Evolutionary conservation across 2,113 vertebrate species (phyloP).

Genomic region (Ceyx margarethae): DNA sequence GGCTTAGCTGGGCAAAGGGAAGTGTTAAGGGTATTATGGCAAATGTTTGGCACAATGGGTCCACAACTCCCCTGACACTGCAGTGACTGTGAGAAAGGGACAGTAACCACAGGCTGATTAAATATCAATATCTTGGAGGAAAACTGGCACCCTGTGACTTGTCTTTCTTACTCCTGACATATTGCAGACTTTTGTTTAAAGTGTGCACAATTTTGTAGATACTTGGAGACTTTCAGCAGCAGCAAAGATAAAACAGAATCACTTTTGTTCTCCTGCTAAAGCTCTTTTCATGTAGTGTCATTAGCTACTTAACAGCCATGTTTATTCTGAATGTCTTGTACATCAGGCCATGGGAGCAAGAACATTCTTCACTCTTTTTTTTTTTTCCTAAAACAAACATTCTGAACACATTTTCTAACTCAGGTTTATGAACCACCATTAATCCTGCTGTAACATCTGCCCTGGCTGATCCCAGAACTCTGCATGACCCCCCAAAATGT

Average conservation of each 20-base stretch:
- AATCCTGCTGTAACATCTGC: neutral
- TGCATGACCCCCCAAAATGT: neutral
- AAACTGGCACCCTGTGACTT: neutral
- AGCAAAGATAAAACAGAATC: neutral
- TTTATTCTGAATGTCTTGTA: neutral
- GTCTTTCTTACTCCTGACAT: conserved; percentile 7
- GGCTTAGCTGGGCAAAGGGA: neutral
- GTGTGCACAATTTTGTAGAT: conserved; percentile 25
- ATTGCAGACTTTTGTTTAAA: conserved; percentile 11
- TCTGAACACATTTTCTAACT: neutral
- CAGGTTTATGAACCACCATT: neutral
- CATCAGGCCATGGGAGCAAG: neutral
- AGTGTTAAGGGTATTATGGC: neutral
- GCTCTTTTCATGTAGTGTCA: neutral
- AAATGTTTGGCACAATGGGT: neutral
- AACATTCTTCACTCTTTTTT: neutral
- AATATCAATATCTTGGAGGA: neutral
- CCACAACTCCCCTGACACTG: neutral
- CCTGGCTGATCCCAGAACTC: neutral
- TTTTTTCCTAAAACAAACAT: neutral
- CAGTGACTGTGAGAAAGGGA: neutral
- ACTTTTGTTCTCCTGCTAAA: neutral
- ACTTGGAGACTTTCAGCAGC: conserved; percentile 6
- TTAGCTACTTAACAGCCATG: neutral
- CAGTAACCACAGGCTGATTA: neutral